A percentile compares a stretch with the other conserved stretches of the same genome.
Evolutionary conservation across 2,888 invertebrate species (phyloP).

Genomic region (Aspidiotus destructor): DNA sequence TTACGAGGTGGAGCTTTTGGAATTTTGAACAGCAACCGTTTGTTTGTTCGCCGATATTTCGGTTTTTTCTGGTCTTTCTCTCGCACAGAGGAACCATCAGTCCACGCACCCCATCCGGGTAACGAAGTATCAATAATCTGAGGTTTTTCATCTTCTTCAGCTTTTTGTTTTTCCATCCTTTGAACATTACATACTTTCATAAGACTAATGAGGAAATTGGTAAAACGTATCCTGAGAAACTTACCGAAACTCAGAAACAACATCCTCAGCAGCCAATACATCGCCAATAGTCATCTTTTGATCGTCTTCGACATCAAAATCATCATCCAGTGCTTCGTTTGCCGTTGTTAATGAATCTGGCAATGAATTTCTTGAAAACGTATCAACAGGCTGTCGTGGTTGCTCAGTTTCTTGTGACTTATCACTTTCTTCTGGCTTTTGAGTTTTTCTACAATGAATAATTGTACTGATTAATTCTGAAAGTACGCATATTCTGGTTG

Average conservation of each 20-base stretch:
- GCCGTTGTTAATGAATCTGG: slow-evolving; percentile 45
- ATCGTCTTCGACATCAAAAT: slow-evolving; percentile 48
- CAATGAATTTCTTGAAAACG: too few species aligned
- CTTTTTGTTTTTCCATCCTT: slow-evolving; percentile 42
- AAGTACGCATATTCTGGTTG: too few species aligned
- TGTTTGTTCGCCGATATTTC: slow-evolving; percentile 45
- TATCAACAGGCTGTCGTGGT: slow-evolving; percentile 11
- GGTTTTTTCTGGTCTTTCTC: slow-evolving; percentile 39
- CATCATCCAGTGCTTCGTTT: slow-evolving; percentile 50
- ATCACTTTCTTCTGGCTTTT: not conserved
- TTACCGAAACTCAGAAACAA: slow-evolving; percentile 35
- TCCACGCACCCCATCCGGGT: slow-evolving; percentile 97
- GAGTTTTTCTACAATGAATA: too few species aligned
- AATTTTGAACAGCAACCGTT: slow-evolving; percentile 58
- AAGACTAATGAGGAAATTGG: not conserved
- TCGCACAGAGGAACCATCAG: slow-evolving; percentile 53
- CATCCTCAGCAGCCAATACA: slow-evolving; percentile 59
- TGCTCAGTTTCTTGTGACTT: slow-evolving; percentile 17
- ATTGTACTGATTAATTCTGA: too few species aligned
- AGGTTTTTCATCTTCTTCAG: slow-evolving; percentile 56
- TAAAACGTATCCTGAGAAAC: not conserved
- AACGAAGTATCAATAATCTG: slow-evolving; percentile 64
- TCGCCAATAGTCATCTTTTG: slow-evolving; percentile 63
- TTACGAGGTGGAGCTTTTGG: slow-evolving; percentile 56
- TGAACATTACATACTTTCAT: slow-evolving; percentile 14